Evolutionary conservation across 1,140 invertebrate species (phyloP).

Genomic region (Hyphantria cunea): DNA sequence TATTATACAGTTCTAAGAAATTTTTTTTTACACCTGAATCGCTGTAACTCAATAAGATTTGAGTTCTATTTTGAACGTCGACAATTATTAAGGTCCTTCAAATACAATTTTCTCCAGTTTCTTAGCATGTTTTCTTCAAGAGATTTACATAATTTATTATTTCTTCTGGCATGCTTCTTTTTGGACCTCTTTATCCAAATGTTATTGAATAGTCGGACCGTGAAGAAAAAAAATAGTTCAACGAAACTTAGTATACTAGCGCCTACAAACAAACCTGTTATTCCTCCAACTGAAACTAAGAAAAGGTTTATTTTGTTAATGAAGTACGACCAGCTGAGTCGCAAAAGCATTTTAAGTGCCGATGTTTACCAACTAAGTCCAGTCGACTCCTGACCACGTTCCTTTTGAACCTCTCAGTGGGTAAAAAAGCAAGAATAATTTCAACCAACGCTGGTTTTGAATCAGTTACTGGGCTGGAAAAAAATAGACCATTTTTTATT

Average conservation of each 20-base stretch:
- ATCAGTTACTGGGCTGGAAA: too few relatives aligned
- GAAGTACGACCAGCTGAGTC: not conserved
- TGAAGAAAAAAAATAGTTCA: constrained; percentile 80
- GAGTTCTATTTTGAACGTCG: too few relatives aligned
- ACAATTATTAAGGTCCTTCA: too few relatives aligned
- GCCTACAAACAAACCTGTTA: constrained; percentile 84
- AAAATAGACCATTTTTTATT: constrained; percentile 15
- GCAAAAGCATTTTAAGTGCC: not conserved
- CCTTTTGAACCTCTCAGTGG: constrained; percentile 84
- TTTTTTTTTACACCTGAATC: too few relatives aligned
- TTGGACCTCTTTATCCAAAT: constrained; percentile 43
- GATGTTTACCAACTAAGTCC: constrained; percentile 82
- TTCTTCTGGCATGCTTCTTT: constrained; percentile 7
- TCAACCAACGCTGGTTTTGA: constrained; percentile 64
- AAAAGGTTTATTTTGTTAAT: constrained; percentile 25
- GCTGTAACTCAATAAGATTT: too few relatives aligned
- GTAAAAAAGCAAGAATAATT: constrained; percentile 81
- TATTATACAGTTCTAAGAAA: too few relatives aligned
- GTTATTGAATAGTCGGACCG: constrained; percentile 59
- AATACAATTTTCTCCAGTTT: too few relatives aligned
- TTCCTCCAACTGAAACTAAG: constrained; percentile 85
- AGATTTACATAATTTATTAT: not conserved
- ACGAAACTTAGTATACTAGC: constrained; percentile 85
- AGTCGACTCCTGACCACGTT: constrained; percentile 84
- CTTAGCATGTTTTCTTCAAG: not conserved